A percentile compares a stretch with the other conserved stretches of the same genome.
These are phyloP conservation scores for Sylvilagus floridanus DNA, from an alignment of 2,797 vertebrate genomes.

Conservation along the genomic window DNA sequence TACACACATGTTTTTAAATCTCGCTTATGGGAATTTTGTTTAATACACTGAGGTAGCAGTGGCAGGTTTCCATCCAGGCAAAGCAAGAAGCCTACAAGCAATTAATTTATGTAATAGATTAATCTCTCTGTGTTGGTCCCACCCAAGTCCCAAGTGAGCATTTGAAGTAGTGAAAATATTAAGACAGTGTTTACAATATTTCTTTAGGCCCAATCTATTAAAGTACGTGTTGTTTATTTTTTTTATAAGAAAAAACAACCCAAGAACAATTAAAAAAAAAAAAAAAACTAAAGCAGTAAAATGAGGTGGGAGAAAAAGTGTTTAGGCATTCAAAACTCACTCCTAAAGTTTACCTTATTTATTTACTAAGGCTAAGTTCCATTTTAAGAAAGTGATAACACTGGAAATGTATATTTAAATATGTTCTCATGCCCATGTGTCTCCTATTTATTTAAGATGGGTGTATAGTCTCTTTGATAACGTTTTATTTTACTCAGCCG, in stretches of 20 bases:
- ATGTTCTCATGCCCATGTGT: not conserved
- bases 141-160: not conserved
- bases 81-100: not conserved
- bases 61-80: not conserved
- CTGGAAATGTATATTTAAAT: constrained; percentile 3
- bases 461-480: not conserved
- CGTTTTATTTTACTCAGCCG: constrained; percentile 43
- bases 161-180: not conserved
- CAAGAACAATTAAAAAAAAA: not conserved
- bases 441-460: constrained; percentile 10
- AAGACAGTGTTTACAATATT: not conserved
- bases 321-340: not conserved
- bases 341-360: not conserved
- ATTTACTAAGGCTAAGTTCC: not conserved
- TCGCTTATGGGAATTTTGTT: not conserved
- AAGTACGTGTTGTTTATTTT: not conserved
- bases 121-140: not conserved
- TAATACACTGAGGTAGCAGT: not conserved
- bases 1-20: not conserved
- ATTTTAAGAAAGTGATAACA: not conserved
- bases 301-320: not conserved
- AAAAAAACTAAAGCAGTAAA: not conserved
- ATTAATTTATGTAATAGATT: not conserved
- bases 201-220: not conserved
- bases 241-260: not conserved